Conservation (phyloP, 2,113 vertebrate genomes). For the Collichthys lucidus region DNA sequence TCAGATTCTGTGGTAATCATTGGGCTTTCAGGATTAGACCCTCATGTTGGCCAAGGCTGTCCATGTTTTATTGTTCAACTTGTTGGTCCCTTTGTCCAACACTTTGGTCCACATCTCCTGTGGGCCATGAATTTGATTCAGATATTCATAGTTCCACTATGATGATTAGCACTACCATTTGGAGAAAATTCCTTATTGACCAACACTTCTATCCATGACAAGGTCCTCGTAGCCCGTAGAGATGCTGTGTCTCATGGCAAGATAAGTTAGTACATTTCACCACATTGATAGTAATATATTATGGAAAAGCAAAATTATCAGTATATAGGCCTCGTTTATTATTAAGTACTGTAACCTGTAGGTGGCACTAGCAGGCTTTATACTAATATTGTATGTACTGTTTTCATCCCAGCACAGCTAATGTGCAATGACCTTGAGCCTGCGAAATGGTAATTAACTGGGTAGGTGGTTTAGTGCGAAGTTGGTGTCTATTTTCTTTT, state of each 20-base stretch:
- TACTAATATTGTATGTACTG: background rate
- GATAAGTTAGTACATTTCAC: background rate
- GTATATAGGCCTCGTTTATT: background rate
- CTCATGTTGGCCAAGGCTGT: background rate
- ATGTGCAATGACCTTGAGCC: constrained; percentile 11
- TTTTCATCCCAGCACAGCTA: background rate
- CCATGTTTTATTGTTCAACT: background rate
- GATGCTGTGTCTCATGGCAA: too few relatives aligned
- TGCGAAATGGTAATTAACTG: background rate
- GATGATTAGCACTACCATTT: background rate
- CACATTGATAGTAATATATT: background rate
- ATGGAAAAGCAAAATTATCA: too few relatives aligned
- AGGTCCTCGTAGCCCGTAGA: background rate
- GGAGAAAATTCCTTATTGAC: background rate
- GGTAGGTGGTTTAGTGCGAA: background rate
- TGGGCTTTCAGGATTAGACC: background rate
- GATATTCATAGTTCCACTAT: background rate
- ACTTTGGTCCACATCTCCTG: background rate
- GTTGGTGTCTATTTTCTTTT: background rate
- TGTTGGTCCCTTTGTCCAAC: background rate
- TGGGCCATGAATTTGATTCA: background rate
- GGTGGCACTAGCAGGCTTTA: constrained; percentile 34
- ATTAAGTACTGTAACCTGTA: background rate
- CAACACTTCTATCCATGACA: background rate
- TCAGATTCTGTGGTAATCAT: background rate